phyloP scores from a whole-genome alignment of 1,140 invertebrate species.

The Zaprionus ornatus region DNA sequence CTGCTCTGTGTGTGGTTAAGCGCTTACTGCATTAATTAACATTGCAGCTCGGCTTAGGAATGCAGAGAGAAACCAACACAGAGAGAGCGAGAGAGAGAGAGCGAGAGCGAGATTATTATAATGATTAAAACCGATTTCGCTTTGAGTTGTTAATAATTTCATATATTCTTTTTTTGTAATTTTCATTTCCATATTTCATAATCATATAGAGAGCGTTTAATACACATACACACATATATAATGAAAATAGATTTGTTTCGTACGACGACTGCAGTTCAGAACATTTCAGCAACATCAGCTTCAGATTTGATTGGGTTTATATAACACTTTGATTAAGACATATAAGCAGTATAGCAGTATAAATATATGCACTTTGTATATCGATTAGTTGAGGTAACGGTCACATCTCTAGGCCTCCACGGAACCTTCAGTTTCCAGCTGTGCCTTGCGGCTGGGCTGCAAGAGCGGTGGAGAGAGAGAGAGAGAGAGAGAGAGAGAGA shows the following conservation, averaged over 20 bases:
- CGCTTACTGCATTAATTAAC: slow-evolving; percentile 24
- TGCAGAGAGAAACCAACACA: not conserved
- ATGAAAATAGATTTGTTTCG: slow-evolving; percentile 56
- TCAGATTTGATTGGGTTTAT: slow-evolving; percentile 25
- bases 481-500: not conserved
- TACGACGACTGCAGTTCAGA: slow-evolving; percentile 82
- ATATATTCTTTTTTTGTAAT: slow-evolving; percentile 41
- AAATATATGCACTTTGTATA: slow-evolving; percentile 63
- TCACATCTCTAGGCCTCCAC: slow-evolving; percentile 54
- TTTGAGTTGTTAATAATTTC: slow-evolving; percentile 3
- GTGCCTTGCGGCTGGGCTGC: slow-evolving; percentile 79
- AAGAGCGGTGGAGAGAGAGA: not conserved
- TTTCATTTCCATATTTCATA: slow-evolving; percentile 27
- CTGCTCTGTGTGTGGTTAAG: slow-evolving; percentile 10
- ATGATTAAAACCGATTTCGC: not conserved
- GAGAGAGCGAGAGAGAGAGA: not conserved
- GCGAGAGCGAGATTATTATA: not conserved
- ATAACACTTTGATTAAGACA: slow-evolving; percentile 39
- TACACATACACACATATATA: slow-evolving; percentile 77
- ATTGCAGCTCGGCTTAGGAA: not conserved
- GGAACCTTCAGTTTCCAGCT: slow-evolving; percentile 65
- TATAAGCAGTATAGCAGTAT: slow-evolving; percentile 29
- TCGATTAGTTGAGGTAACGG: slow-evolving; percentile 51
- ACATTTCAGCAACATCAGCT: slow-evolving; percentile 80
- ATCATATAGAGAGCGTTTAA: slow-evolving; percentile 44